Evolutionary conservation across 2,797 vertebrate genomes (phyloP).

Genomic region (Phaenicophaeus curvirostris): DNA sequence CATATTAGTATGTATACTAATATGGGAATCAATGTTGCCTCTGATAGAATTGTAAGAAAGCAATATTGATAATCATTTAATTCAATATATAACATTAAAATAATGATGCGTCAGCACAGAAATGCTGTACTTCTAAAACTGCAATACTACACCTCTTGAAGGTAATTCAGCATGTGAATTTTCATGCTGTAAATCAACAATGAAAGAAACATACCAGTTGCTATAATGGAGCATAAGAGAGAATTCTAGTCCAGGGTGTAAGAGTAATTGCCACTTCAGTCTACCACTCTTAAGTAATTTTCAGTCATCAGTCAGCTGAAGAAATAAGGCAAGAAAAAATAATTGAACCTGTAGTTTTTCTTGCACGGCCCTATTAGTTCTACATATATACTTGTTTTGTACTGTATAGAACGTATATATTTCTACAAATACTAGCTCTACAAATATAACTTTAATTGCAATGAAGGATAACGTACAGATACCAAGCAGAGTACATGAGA

Average conservation of each 20-base stretch:
- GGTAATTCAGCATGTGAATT: background rate
- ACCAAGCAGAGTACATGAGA: background rate
- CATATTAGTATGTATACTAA: background rate
- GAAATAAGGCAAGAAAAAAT: background rate
- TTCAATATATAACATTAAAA: background rate
- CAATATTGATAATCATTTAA: background rate
- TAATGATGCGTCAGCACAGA: background rate
- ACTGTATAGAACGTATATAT: rapidly evolving
- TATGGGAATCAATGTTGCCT: background rate
- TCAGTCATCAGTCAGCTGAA: background rate
- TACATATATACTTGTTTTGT: background rate
- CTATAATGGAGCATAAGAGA: background rate
- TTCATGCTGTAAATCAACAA: background rate
- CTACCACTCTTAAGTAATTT: constrained; percentile 14
- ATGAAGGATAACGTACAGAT: background rate
- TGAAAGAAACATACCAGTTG: background rate
- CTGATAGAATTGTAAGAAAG: background rate
- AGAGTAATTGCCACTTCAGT: constrained; percentile 29
- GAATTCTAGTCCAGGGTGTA: background rate
- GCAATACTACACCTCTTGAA: background rate
- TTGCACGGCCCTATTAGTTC: background rate
- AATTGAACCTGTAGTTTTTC: background rate
- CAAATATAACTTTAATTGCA: background rate
- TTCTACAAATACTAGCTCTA: background rate
- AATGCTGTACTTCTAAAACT: background rate